Evolutionary conservation across 1,140 invertebrate genomes (phyloP).

Genomic region (Brachionus calyciflorus): DNA sequence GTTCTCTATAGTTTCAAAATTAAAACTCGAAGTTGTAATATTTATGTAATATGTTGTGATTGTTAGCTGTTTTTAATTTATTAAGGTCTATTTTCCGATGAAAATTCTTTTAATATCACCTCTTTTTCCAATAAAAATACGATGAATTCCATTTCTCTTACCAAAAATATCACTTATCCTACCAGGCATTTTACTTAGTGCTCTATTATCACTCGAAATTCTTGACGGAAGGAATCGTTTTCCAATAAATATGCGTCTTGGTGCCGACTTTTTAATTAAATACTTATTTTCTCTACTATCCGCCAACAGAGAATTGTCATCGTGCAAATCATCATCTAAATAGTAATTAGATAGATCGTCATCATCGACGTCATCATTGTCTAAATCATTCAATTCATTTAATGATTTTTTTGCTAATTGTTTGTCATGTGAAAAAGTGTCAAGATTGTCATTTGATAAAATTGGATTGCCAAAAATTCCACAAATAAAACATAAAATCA

Average conservation of each 20-base stretch:
- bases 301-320: background rate
- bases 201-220: background rate
- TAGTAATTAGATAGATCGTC: too few relatives aligned
- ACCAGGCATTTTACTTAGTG: background rate
- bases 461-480: too few relatives aligned
- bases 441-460: too few relatives aligned
- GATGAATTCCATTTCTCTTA: constrained; percentile 37
- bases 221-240: background rate
- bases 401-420: too few relatives aligned
- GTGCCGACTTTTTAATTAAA: constrained; percentile 15
- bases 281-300: background rate
- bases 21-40: background rate
- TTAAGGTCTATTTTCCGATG: background rate
- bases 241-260: constrained; percentile 42
- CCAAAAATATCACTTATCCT: background rate
- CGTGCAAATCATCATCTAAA: background rate
- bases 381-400: too few relatives aligned
- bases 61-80: background rate
- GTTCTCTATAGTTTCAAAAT: too few relatives aligned
- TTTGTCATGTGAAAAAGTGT: too few relatives aligned
- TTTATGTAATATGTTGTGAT: background rate
- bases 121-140: constrained; percentile 41
- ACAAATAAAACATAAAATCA: too few relatives aligned
- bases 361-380: too few relatives aligned
- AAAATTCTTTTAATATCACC: constrained; percentile 37